Evolutionary conservation across 2,888 invertebrate genomes (phyloP), one percentile per base, ranked within the genome.

Genomic region (Marronus borbonicus): DNA sequence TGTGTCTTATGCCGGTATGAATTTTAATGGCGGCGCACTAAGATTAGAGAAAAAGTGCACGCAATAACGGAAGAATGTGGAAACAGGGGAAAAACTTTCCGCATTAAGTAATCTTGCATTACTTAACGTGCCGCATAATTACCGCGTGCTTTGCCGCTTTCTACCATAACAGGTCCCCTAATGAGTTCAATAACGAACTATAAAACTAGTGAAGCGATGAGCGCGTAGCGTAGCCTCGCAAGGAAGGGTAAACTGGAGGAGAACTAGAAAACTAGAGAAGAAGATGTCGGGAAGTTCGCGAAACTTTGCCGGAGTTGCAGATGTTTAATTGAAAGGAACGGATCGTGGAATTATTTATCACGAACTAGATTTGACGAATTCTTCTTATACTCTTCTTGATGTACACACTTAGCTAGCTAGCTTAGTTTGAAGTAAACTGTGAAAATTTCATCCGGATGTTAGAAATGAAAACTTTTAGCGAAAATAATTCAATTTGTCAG

Each of bases 261-360:
- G 52, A 17, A 52, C n/a, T 17, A 17, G 3, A 14, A 52, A 12
- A 52, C n/a, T 17, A 17, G 3, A 14, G n/a, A 12, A 52, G n/a
- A 17, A n/a, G 52, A 36, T 4, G 31, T 36, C 17, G 8, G 50
- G 49, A 68, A 68, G 49, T 68, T 68, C 49, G 49, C 49, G 68
- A 12, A 44, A 49, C 50, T 49, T 68, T 24, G 3, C 68, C 24
- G 49, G 36, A 68, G 50, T 39, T 49, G 49, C 68, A 68, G 68
- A 68, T 68, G 68, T 68, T 68, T 68, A 68, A 75, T 75, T 75
- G 75, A 75, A 75, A 39, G 52, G 75, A 75, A 44, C 44, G 58
- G 44, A 1, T 12, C 24, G 49, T 20, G 49, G 49, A 68, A 68
- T 68, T 68, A 68, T 68, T 68, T 68, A 68, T 68, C 49, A 8